These are phyloP conservation scores for Aspiorhynchus laticeps DNA, from an alignment of 2,113 vertebrate genomes.

Conservation along the genomic window DNA sequence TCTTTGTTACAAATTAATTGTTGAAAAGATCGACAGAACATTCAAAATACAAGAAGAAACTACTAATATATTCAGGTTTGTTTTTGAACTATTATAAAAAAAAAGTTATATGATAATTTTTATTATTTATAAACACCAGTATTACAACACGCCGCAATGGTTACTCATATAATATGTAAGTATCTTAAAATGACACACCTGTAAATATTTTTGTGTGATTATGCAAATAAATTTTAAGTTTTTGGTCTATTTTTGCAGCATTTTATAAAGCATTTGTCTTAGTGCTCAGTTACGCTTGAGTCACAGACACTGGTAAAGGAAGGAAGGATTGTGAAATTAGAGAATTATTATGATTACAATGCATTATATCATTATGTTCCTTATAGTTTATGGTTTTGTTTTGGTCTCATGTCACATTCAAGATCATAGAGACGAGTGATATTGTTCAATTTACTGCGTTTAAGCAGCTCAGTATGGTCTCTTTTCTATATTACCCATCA, in stretches of 20 bases:
- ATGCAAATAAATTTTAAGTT: background rate
- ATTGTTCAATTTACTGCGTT: background rate
- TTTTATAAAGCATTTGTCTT: background rate
- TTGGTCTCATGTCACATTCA: background rate
- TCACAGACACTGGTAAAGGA: background rate
- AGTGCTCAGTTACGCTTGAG: background rate
- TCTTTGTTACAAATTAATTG: background rate
- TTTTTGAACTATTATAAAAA: too few species aligned
- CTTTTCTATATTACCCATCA: conserved; percentile 3
- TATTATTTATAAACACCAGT: too few species aligned
- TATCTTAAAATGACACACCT: too few species aligned
- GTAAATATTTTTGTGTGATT: background rate
- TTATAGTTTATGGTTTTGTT: background rate
- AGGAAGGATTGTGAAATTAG: conserved; percentile 2
- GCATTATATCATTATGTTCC: background rate
- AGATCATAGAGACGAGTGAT: background rate
- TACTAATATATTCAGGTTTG: too few species aligned
- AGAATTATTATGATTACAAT: background rate
- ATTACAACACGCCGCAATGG: too few species aligned
- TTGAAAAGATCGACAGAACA: background rate
- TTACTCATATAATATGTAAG: too few species aligned
- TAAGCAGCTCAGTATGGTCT: background rate
- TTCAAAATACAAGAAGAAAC: too few species aligned
- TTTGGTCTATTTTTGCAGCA: background rate
- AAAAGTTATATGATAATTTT: too few species aligned